Evolutionary conservation across 1,140 invertebrate genomes (phyloP), one percentile per base, ranked within the genome.

Genomic region (Drosophila tsacasi): DNA sequence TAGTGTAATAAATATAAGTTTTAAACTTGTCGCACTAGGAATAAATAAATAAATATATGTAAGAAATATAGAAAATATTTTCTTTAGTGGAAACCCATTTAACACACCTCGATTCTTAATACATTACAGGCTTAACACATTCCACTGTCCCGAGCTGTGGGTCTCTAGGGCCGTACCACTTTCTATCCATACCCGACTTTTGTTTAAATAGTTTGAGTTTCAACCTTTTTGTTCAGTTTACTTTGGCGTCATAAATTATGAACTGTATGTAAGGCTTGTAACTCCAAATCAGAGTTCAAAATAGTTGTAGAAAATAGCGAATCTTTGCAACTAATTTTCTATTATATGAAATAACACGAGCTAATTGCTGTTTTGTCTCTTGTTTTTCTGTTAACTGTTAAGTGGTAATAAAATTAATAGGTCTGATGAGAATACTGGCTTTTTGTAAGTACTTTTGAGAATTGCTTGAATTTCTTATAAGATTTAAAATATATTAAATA

Each of bases 171-270:
- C 19, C 12, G 15, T 32, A 32, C 13, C 37, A 68, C 66, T 69
- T 69, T 69, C 66, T 68, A 69, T 7, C 6, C 32, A 63, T 10
- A 23, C 32, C 52, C 10, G 32, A 8, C 52, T 10, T 32, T 35
- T 40, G 27, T 68, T 42, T 49, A 10, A 47, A 47, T 39, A 8
- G 1, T 2, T 54, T 54, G 4, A 3, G 50, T 32, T 55, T 5
- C 6, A 52, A 19, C 1, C 0, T 15, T 21, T 40, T 27, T 10
- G 19, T 42, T 23, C n/a, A n/a, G 21, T 19, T 23, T n/a, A 21
- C 23, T 59, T 58, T 49, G 6, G 10, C 9, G n/a, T 27, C 27
- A 27, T 60, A 67, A 69, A 54, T 54, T 54, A 3, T 35, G 15
- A 9, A 7, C 13, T 46, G 35, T 54, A 67, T 67, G 46, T 37